These are phyloP conservation scores for Bufotes viridis DNA, from an alignment of 2,797 vertebrate genomes.

Conservation along the genomic window DNA sequence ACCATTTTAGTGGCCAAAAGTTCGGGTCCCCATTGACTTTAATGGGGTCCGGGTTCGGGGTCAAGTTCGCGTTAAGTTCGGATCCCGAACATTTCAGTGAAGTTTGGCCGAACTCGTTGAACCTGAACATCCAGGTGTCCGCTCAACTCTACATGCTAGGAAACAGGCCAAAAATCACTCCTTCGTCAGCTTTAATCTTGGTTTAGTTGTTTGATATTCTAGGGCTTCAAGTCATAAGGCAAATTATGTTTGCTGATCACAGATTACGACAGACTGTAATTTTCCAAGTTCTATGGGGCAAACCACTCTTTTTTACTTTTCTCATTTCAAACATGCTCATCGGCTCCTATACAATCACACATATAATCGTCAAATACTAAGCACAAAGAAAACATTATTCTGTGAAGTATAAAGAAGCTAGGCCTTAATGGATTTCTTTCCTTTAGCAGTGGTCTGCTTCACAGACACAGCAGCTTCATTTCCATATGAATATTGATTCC, in stretches of 20 bases:
- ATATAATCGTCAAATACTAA: constrained; percentile 65
- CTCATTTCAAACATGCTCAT: constrained; percentile 30
- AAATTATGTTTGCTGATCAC: constrained; percentile 43
- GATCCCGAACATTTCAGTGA: no score
- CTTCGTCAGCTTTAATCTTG: neutral
- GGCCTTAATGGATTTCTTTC: constrained; percentile 65
- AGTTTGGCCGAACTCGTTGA: no score
- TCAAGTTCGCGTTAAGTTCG: no score
- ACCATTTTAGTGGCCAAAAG: no score
- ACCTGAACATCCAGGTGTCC: no score
- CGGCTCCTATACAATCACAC: constrained; percentile 23
- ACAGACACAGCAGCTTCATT: constrained; percentile 71
- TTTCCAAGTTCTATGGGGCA: constrained; percentile 17
- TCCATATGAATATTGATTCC: constrained; percentile 69
- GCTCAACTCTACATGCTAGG: neutral
- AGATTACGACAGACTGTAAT: constrained; percentile 32
- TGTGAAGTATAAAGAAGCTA: constrained; percentile 67
- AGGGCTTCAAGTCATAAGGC: neutral
- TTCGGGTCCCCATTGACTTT: no score
- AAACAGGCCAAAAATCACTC: neutral
- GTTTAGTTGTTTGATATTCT: neutral
- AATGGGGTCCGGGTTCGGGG: no score
- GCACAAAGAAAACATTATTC: constrained; percentile 56
- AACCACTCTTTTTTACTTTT: constrained; percentile 22
- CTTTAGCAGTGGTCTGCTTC: constrained; percentile 63